phyloP scores from a whole-genome alignment of 2,888 invertebrate species.

The Hydraecia micacea region DNA sequence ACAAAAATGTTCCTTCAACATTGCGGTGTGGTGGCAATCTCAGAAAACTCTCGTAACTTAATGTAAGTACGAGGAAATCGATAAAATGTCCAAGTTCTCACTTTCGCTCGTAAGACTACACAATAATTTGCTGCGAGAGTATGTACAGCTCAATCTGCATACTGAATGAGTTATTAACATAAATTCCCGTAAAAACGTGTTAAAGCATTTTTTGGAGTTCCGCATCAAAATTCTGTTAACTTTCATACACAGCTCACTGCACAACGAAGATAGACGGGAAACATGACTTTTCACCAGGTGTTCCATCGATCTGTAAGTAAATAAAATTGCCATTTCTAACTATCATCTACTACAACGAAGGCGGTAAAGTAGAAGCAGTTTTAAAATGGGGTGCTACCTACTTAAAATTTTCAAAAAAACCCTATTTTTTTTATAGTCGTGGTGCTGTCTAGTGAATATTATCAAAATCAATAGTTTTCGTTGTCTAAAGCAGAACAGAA shows the following conservation, averaged over 20 bases:
- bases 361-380: no score
- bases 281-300: not conserved
- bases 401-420: not conserved
- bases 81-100: slow-evolving; percentile 39
- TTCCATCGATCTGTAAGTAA: not conserved
- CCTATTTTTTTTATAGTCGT: not conserved
- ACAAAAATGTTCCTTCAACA: not conserved
- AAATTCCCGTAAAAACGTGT: slow-evolving; percentile 40
- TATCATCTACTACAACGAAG: not conserved
- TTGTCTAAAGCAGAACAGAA: not conserved
- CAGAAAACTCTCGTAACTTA: slow-evolving; percentile 12
- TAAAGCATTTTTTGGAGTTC: slow-evolving; percentile 38
- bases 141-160: slow-evolving; percentile 61
- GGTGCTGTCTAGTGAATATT: not conserved
- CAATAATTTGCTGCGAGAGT: slow-evolving; percentile 35
- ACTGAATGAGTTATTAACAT: slow-evolving; percentile 58
- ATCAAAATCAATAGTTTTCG: not conserved
- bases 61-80: slow-evolving; percentile 12
- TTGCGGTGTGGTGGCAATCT: not conserved
- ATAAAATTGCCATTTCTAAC: not conserved
- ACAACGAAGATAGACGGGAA: no score
- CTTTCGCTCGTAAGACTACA: slow-evolving; percentile 53
- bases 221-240: not conserved
- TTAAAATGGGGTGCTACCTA: not conserved
- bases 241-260: not conserved